A percentile compares a stretch with the other conserved stretches of the same genome.
Evolutionary conservation across 2,888 invertebrate species (phyloP).

Genomic region (Abscondita cerata): DNA sequence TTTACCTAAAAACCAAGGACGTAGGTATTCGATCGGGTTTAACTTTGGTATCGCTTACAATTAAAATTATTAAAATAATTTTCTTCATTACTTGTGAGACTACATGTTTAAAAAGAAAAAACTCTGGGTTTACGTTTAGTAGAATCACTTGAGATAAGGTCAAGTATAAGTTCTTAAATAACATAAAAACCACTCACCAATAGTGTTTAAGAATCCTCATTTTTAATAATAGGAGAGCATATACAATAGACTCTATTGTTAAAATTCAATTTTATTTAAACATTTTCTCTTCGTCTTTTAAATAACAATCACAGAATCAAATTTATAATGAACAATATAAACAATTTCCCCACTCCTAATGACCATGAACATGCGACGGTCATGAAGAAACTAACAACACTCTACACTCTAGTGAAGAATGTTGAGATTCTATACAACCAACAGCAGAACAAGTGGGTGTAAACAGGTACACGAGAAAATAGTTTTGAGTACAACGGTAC

Average conservation of each 20-base stretch:
- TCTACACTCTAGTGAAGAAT: conserved; percentile 29
- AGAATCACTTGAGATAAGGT: conserved; percentile 5
- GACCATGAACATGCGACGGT: conserved; percentile 39
- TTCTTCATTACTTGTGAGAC: too few species aligned
- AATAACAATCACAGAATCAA: background rate
- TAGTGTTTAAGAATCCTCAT: conserved; percentile 56
- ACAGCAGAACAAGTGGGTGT: conserved; percentile 42
- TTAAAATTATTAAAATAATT: too few species aligned
- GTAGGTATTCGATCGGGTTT: too few species aligned
- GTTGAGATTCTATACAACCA: conserved; percentile 39
- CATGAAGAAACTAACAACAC: conserved; percentile 37
- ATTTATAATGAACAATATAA: background rate
- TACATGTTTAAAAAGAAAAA: too few species aligned
- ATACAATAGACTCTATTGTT: background rate
- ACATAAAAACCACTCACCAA: conserved; percentile 48
- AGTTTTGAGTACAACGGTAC: conserved; percentile 34
- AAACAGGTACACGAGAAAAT: conserved; percentile 43
- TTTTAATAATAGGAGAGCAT: background rate
- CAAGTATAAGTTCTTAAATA: background rate
- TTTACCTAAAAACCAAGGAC: too few species aligned
- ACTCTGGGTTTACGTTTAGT: background rate
- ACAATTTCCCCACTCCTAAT: conserved; percentile 16
- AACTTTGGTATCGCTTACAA: too few species aligned
- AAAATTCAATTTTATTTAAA: conserved; percentile 3
- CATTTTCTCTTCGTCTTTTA: background rate